Conservation (phyloP, 2,888 invertebrate species). For the Ecdyonurus torrentis region DNA sequence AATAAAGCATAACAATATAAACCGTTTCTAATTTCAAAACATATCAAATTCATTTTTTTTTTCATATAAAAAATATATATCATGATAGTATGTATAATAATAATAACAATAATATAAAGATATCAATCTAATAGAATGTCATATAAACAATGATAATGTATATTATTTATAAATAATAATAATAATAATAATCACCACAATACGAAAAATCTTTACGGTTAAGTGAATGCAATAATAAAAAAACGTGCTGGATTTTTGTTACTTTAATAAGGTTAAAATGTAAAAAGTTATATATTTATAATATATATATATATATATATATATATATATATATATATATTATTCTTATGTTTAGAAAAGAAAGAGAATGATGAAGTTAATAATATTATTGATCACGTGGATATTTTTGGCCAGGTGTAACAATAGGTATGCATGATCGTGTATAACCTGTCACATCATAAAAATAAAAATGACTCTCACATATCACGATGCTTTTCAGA, state of each 20-base stretch:
- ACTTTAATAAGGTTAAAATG: no score
- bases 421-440: background rate
- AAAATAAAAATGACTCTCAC: no score
- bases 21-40: no score
- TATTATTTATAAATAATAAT: background rate
- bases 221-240: background rate
- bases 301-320: no score
- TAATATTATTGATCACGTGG: background rate
- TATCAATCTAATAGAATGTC: background rate
- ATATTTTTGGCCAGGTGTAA: background rate
- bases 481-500: background rate
- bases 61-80: no score
- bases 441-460: background rate
- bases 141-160: background rate
- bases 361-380: background rate
- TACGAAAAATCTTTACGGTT: background rate
- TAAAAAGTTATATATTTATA: no score
- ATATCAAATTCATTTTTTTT: no score
- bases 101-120: background rate
- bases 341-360: no score
- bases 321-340: no score
- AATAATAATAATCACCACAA: no score
- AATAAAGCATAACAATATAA: no score
- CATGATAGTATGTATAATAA: no score
- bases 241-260: background rate